Percentiles rank a stretch among this genome's conserved stretches.
These are phyloP conservation scores for Thymelicus sylvestris DNA, from an alignment of 2,888 invertebrate species.

Conservation along the genomic window DNA sequence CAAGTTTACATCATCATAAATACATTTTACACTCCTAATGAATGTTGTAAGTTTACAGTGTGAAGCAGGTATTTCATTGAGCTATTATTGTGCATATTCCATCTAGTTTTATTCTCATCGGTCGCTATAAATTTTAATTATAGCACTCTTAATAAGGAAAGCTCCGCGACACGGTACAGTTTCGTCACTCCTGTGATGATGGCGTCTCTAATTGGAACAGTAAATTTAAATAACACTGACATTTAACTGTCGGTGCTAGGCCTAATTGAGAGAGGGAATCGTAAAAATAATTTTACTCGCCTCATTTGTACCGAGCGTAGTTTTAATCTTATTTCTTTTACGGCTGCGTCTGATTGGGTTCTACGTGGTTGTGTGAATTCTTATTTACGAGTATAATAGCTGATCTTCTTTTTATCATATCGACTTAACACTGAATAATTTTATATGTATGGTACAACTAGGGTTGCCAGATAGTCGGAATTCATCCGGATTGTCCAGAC, in stretches of 20 bases:
- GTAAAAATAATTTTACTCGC: slow-evolving; percentile 83
- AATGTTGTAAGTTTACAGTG: slow-evolving; percentile 39
- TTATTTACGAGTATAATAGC: slow-evolving; percentile 66
- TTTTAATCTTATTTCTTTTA: slow-evolving; percentile 78
- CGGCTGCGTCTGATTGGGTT: slow-evolving; percentile 66
- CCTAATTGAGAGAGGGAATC: slow-evolving; percentile 82
- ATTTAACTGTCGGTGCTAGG: slow-evolving; percentile 75
- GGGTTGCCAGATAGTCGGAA: too few relatives aligned
- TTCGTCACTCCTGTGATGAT: slow-evolving; percentile 77
- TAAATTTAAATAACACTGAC: slow-evolving; percentile 84
- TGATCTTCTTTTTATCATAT: slow-evolving; percentile 44
- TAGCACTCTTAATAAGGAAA: slow-evolving; percentile 81
- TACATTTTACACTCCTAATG: slow-evolving; percentile 38
- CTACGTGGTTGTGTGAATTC: slow-evolving; percentile 60
- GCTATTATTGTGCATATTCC: slow-evolving; percentile 46
- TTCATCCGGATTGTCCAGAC: too few relatives aligned
- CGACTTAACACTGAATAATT: slow-evolving; percentile 3
- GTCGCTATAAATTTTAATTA: slow-evolving; percentile 78
- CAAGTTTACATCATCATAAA: slow-evolving; percentile 29
- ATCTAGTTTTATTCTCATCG: slow-evolving; percentile 60
- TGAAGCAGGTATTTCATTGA: slow-evolving; percentile 47
- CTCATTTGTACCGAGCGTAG: slow-evolving; percentile 78
- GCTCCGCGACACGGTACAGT: slow-evolving; percentile 74
- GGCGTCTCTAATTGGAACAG: slow-evolving; percentile 81
- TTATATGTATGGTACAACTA: background rate